Conservation (phyloP, 1,140 invertebrate genomes). For the Triops cancriformis region DNA sequence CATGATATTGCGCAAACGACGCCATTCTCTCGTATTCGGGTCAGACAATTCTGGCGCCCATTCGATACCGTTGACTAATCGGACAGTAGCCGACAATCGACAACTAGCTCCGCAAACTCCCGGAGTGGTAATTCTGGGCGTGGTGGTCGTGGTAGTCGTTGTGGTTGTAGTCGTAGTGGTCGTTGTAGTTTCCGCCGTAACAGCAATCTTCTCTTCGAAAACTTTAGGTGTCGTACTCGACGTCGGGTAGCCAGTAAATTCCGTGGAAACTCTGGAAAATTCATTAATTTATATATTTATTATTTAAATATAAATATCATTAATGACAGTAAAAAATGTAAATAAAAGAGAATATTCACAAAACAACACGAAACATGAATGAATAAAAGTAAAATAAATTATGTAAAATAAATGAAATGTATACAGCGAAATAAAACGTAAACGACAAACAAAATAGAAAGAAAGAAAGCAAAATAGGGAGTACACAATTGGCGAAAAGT, state of each 20-base stretch:
- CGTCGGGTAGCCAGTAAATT: slow-evolving; percentile 81
- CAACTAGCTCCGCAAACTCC: slow-evolving; percentile 66
- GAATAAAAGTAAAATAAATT: too few species aligned
- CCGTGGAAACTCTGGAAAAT: slow-evolving; percentile 61
- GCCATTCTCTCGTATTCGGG: slow-evolving; percentile 76
- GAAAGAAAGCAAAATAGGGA: too few species aligned
- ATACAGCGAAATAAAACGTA: slow-evolving; percentile 15
- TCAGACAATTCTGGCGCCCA: slow-evolving; percentile 79
- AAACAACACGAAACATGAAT: too few species aligned
- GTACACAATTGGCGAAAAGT: too few species aligned
- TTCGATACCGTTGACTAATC: slow-evolving; percentile 60
- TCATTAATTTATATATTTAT: slow-evolving; percentile 27
- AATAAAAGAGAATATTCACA: too few species aligned
- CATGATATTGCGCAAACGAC: slow-evolving; percentile 52
- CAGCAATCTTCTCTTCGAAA: slow-evolving; percentile 38
- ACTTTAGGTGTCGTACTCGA: slow-evolving; percentile 67
- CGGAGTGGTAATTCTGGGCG: slow-evolving; percentile 63
- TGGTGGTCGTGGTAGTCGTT: slow-evolving; percentile 61
- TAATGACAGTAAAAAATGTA: too few species aligned
- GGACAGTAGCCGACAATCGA: slow-evolving; percentile 72
- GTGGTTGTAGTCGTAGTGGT: slow-evolving; percentile 54
- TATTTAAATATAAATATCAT: too few species aligned
- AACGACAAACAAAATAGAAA: too few species aligned
- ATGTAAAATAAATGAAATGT: not conserved
- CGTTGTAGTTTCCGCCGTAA: slow-evolving; percentile 37